Percentiles rank a stretch among this genome's conserved stretches.
phyloP scores from a whole-genome alignment of 2,888 invertebrate genomes.

The Anodontia alba region DNA sequence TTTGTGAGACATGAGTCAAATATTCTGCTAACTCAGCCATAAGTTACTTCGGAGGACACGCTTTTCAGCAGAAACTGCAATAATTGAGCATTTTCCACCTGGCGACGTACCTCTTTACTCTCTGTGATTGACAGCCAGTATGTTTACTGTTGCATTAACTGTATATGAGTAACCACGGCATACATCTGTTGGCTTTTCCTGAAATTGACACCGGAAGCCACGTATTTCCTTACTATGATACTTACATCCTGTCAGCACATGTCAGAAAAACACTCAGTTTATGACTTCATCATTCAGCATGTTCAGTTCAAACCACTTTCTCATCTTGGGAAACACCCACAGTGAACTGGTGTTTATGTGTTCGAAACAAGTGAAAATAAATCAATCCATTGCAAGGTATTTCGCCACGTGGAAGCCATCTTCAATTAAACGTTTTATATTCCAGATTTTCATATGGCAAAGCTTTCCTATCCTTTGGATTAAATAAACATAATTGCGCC shows the following conservation, averaged over 20 bases:
- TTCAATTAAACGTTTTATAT: neutral
- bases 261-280: neutral
- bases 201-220: neutral
- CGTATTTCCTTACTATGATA: constrained; percentile 2
- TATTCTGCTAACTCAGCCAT: no score
- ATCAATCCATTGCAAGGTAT: neutral
- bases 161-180: no score
- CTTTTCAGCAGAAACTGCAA: no score
- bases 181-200: no score
- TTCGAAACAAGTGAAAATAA: constrained; percentile 11
- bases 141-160: no score
- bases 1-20: no score
- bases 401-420: constrained; percentile 10
- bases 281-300: neutral
- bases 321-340: neutral
- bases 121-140: no score
- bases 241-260: constrained; percentile 13
- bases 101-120: no score
- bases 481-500: neutral
- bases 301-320: neutral
- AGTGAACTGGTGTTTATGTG: neutral
- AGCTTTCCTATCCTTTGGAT: neutral
- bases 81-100: no score
- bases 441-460: constrained; percentile 1
- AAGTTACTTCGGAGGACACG: no score